Evolutionary conservation across 2,113 vertebrate genomes (phyloP).

Genomic region (Elgaria multicarinata): DNA sequence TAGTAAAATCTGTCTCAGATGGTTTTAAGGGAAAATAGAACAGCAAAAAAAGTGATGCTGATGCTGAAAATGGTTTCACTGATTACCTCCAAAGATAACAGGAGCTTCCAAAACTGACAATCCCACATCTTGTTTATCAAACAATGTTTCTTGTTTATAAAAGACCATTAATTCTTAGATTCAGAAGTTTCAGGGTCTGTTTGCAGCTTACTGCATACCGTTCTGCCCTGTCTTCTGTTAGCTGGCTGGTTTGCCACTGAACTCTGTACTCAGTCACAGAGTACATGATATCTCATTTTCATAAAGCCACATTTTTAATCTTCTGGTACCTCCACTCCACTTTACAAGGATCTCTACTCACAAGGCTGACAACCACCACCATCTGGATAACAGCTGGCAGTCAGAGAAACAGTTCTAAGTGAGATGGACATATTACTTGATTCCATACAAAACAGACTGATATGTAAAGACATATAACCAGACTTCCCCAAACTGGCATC

Average conservation of each 20-base stretch:
- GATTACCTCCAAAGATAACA: not conserved
- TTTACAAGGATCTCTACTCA: not conserved
- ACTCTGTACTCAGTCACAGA: not conserved
- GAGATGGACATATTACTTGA: not conserved
- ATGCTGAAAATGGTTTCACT: not conserved
- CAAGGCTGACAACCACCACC: not conserved
- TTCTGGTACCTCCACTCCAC: not conserved
- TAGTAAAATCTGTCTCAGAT: not conserved
- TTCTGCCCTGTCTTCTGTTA: not conserved
- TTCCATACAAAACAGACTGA: not conserved
- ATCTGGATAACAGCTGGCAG: not conserved
- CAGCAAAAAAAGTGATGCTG: not conserved
- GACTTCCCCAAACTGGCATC: too few relatives aligned
- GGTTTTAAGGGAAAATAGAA: not conserved
- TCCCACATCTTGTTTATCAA: not conserved
- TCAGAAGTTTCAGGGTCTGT: not conserved
- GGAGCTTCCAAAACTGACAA: not conserved
- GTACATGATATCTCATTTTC: not conserved
- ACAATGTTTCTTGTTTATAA: not conserved
- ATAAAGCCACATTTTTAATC: not conserved
- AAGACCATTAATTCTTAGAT: not conserved
- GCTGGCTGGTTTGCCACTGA: not conserved
- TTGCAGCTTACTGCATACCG: not conserved
- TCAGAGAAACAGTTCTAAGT: not conserved
- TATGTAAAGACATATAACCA: not conserved